Evolutionary conservation across 2,888 invertebrate genomes (phyloP).

Genomic region (Coenonympha glycerion): DNA sequence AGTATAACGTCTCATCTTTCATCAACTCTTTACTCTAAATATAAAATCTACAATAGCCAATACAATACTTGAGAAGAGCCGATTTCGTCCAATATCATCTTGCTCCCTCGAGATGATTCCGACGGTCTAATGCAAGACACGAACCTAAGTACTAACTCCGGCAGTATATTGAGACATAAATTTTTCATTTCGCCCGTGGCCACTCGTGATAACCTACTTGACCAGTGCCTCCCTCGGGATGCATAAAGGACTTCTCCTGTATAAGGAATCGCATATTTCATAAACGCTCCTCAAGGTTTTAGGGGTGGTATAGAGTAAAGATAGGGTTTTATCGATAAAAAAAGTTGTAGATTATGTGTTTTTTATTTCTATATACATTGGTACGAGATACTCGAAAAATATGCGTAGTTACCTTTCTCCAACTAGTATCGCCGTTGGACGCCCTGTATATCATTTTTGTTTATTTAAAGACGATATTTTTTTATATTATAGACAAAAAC

Average conservation of each 20-base stretch:
- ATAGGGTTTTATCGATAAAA: constrained; percentile 26
- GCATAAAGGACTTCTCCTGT: constrained; percentile 74
- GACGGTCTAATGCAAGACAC: constrained; percentile 51
- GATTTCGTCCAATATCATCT: constrained; percentile 22
- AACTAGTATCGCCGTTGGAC: too few relatives aligned
- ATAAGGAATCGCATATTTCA: constrained; percentile 76
- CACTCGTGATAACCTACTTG: constrained; percentile 74
- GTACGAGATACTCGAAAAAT: too few relatives aligned
- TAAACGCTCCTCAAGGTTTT: constrained; percentile 45
- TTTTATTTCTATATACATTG: neutral
- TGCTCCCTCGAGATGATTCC: constrained; percentile 45
- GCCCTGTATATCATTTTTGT: too few relatives aligned
- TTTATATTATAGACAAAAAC: neutral
- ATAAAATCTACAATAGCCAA: constrained; percentile 2
- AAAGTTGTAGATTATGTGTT: neutral
- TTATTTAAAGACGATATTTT: neutral
- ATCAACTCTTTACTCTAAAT: neutral
- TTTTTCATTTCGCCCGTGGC: constrained; percentile 72
- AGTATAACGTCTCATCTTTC: neutral
- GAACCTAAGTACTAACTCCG: constrained; percentile 46
- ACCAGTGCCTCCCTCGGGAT: constrained; percentile 68
- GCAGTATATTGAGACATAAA: constrained; percentile 73
- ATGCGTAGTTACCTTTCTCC: too few relatives aligned
- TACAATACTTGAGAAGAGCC: constrained; percentile 4
- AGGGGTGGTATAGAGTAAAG: constrained; percentile 32